Conservation (phyloP, 2,113 vertebrate species). For the Lonchura striata region DNA sequence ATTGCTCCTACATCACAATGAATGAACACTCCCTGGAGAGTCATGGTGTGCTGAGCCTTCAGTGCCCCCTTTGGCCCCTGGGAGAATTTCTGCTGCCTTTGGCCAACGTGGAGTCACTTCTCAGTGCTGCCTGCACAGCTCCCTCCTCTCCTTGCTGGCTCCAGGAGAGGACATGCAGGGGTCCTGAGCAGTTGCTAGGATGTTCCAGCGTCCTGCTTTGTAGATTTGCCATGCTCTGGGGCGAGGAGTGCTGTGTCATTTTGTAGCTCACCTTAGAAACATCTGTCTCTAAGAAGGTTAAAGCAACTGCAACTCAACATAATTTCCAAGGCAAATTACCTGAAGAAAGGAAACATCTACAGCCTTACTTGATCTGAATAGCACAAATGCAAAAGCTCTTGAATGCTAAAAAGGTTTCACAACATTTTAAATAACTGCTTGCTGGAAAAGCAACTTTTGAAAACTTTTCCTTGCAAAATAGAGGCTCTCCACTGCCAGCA, state of each 20-base stretch:
- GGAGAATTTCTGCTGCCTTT: neutral
- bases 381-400: neutral
- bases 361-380: constrained; percentile 24
- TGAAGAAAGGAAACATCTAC: neutral
- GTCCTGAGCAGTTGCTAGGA: neutral
- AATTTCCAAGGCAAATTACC: constrained; percentile 49
- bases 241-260: neutral
- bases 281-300: neutral
- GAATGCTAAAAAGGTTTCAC: constrained; percentile 37
- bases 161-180: neutral
- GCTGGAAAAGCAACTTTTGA: neutral
- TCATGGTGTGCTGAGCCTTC: accelerated
- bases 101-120: accelerated
- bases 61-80: neutral
- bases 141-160: neutral
- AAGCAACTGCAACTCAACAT: neutral
- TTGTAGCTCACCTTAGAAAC: neutral
- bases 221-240: neutral
- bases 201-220: neutral
- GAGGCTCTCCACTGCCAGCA: neutral
- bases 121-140: neutral
- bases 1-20: neutral
- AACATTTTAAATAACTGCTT: constrained; percentile 9
- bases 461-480: neutral
- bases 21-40: neutral